A percentile compares a stretch with the other conserved stretches of the same genome.
Conservation (phyloP, 2,113 vertebrate species). For the Nothoprocta pentlandii region DNA sequence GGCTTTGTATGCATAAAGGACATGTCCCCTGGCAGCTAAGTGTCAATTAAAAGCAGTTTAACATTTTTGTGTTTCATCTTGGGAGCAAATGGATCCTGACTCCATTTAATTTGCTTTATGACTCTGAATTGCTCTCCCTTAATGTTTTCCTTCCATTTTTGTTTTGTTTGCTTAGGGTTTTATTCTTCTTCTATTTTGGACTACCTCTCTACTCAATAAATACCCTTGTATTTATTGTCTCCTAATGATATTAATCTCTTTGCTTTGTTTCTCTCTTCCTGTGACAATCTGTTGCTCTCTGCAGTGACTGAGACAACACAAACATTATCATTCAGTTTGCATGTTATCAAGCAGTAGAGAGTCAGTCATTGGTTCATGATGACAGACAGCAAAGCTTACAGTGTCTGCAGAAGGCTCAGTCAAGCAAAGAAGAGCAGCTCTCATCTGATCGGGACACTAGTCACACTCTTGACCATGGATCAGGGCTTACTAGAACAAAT, state of each 20-base stretch:
- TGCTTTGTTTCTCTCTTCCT: not conserved
- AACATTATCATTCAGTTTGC: not conserved
- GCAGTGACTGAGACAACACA: not conserved
- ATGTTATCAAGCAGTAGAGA: not conserved
- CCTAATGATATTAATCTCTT: not conserved
- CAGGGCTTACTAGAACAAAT: not conserved
- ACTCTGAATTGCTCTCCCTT: not conserved
- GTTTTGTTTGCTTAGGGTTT: not conserved
- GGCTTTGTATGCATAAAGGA: not conserved
- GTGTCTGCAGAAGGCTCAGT: not conserved
- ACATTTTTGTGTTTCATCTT: not conserved
- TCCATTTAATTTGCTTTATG: not conserved
- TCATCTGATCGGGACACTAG: not conserved
- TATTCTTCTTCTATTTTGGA: not conserved
- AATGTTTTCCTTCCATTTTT: not conserved
- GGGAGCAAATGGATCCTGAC: fast-evolving
- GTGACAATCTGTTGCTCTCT: not conserved
- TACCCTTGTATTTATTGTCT: not conserved
- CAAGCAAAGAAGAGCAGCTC: not conserved
- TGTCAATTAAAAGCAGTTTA: not conserved
- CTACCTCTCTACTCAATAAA: not conserved
- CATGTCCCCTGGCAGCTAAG: not conserved
- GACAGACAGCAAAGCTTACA: not conserved
- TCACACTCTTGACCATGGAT: not conserved
- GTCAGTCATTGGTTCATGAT: not conserved